phyloP scores from a whole-genome alignment of 2,113 vertebrate genomes.

The Nerophis ophidion region DNA sequence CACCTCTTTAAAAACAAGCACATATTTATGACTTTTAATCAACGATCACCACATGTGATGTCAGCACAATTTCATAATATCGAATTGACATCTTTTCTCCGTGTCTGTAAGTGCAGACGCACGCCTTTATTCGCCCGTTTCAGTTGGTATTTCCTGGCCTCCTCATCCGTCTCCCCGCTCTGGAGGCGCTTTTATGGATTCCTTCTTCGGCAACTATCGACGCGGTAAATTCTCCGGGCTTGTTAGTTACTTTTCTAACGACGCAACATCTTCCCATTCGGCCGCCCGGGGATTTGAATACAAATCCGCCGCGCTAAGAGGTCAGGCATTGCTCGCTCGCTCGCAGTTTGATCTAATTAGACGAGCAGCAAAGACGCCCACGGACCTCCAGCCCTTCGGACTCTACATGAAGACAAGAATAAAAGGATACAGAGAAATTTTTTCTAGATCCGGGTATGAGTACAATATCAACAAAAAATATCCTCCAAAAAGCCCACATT shows the following conservation, averaged over 20 bases:
- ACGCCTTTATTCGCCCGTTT: slow-evolving; percentile 1
- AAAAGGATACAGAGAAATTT: background rate
- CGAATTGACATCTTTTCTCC: background rate
- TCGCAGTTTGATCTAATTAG: slow-evolving; percentile 42
- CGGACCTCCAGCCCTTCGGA: slow-evolving; percentile 19
- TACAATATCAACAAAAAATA: background rate
- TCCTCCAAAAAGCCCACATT: background rate
- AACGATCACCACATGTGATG: slow-evolving; percentile 8
- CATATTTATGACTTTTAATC: background rate
- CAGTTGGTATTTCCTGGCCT: background rate
- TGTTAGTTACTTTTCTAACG: slow-evolving; percentile 9
- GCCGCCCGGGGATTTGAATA: slow-evolving; percentile 28
- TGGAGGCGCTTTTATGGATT: background rate
- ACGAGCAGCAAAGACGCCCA: background rate
- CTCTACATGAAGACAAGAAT: background rate
- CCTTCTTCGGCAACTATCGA: slow-evolving; percentile 9
- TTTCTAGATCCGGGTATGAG: no score
- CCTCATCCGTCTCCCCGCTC: background rate
- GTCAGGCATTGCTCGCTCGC: slow-evolving; percentile 31
- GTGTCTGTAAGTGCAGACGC: background rate
- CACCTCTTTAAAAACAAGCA: background rate
- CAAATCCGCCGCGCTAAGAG: slow-evolving; percentile 18
- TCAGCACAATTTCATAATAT: slow-evolving; percentile 1
- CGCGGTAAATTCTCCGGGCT: slow-evolving; percentile 7
- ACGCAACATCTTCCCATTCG: slow-evolving; percentile 8